A percentile compares a stretch with the other conserved stretches of the same genome.
Conservation (phyloP, 23 tunicate species). For the Trididemnum miniatum region DNA sequence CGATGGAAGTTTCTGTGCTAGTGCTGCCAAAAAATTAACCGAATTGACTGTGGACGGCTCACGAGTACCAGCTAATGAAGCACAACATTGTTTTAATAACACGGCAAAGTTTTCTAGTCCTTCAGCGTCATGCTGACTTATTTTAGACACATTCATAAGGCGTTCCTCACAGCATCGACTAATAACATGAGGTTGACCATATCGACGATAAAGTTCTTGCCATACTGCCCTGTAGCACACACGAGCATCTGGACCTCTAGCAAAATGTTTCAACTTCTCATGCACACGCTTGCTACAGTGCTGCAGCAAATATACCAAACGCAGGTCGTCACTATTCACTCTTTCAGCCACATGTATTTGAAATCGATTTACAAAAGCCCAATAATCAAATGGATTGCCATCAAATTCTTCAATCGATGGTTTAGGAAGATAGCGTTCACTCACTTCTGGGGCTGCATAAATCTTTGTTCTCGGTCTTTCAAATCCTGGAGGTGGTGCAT, state of each 20-base stretch:
- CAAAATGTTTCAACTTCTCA: conserved; percentile 25
- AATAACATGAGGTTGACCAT: conserved; percentile 38
- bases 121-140: conserved; percentile 6
- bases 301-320: conserved; percentile 27
- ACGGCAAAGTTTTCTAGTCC: conserved; percentile 28
- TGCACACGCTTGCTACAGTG: conserved; percentile 23
- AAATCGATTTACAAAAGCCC: conserved; percentile 30
- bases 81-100: neutral
- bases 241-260: neutral
- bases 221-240: neutral
- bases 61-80: neutral
- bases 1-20: conserved; percentile 6
- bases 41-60: neutral
- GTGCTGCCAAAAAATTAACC: neutral
- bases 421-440: conserved; percentile 35
- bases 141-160: neutral
- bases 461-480: neutral
- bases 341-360: conserved; percentile 29
- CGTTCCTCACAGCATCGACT: conserved; percentile 20
- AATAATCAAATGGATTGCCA: conserved; percentile 45
- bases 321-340: conserved; percentile 7
- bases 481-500: neutral
- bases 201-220: conserved; percentile 28
- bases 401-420: conserved; percentile 32
- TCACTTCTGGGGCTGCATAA: neutral